Conservation (phyloP, 1,140 invertebrate genomes). For the Listronotus bonariensis region DNA sequence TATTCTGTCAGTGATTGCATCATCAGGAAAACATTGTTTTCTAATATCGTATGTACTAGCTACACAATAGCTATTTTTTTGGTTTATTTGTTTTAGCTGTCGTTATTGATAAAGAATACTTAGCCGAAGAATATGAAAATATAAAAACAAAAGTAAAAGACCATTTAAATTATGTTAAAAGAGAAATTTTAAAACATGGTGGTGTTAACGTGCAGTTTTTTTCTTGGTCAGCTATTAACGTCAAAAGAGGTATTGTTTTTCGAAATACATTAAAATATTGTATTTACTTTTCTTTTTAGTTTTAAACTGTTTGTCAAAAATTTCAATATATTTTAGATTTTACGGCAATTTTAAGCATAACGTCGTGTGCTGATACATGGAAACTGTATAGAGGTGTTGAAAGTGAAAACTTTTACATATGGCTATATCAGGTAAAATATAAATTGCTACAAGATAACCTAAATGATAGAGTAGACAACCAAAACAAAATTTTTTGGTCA, state of each 20-base stretch:
- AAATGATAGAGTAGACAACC: too few relatives aligned
- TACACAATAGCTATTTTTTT: too few relatives aligned
- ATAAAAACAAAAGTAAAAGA: constrained; percentile 63
- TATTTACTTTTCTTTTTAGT: not conserved
- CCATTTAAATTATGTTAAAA: constrained; percentile 62
- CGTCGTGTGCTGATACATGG: constrained; percentile 73
- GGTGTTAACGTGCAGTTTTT: constrained; percentile 68
- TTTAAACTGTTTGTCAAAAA: constrained; percentile 2
- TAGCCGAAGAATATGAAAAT: constrained; percentile 62
- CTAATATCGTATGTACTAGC: too few relatives aligned
- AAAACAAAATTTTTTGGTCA: too few relatives aligned
- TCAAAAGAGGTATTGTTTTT: constrained; percentile 63
- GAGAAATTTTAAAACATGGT: constrained; percentile 65
- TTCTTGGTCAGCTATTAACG: constrained; percentile 65
- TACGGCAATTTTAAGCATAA: constrained; percentile 69
- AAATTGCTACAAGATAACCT: too few relatives aligned
- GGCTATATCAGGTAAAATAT: constrained; percentile 64
- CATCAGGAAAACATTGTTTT: too few relatives aligned
- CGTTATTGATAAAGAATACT: constrained; percentile 65
- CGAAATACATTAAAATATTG: too few relatives aligned
- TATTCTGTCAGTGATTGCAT: too few relatives aligned
- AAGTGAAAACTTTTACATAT: constrained; percentile 69
- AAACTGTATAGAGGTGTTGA: constrained; percentile 62
- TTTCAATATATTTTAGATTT: constrained; percentile 61
- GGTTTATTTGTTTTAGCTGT: constrained; percentile 58